These are phyloP conservation scores for Troides aeacus DNA, from an alignment of 2,888 invertebrate species.

Conservation along the genomic window DNA sequence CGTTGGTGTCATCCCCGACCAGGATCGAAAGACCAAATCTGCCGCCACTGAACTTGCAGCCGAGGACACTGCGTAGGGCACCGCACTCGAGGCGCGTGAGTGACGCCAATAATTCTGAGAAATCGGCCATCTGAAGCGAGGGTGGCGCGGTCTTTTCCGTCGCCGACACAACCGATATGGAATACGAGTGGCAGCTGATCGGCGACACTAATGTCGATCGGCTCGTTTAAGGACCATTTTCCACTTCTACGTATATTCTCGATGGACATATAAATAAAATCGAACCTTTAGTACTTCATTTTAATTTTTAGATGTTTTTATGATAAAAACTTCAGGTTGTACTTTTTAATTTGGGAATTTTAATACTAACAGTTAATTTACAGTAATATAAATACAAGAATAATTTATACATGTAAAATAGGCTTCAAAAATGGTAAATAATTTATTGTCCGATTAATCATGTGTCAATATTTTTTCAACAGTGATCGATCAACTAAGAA, in stretches of 20 bases:
- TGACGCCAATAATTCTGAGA: constrained; percentile 71
- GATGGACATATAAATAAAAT: neutral
- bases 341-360: too few relatives aligned
- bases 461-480: too few relatives aligned
- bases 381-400: too few relatives aligned
- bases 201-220: constrained; percentile 66
- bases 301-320: too few relatives aligned
- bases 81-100: constrained; percentile 75
- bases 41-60: constrained; percentile 86
- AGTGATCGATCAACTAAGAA: too few relatives aligned
- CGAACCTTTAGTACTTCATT: too few relatives aligned
- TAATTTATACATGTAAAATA: too few relatives aligned
- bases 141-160: constrained; percentile 77
- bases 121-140: constrained; percentile 77
- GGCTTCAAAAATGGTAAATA: too few relatives aligned
- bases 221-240: constrained; percentile 58
- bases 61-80: constrained; percentile 73
- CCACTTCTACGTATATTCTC: neutral
- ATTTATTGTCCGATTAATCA: too few relatives aligned
- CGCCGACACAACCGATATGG: constrained; percentile 72
- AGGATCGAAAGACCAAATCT: constrained; percentile 90
- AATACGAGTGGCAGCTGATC: constrained; percentile 67
- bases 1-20: constrained; percentile 88
- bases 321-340: too few relatives aligned
- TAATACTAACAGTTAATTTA: too few relatives aligned